These are phyloP conservation scores for Troides aeacus DNA, from an alignment of 2,888 invertebrate genomes.

Conservation along the genomic window DNA sequence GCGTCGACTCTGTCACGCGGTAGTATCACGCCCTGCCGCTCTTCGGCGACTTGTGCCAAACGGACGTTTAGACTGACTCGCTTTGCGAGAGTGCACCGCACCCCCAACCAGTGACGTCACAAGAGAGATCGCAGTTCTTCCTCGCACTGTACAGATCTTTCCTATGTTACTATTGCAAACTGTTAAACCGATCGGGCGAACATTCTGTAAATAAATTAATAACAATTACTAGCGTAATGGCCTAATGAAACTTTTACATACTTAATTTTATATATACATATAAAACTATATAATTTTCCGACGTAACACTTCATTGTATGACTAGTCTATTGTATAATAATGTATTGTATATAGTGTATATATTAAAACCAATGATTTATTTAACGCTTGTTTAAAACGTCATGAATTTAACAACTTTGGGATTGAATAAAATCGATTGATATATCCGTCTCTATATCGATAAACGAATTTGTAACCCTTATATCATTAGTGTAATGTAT, in stretches of 20 bases:
- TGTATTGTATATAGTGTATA: slow-evolving; percentile 64
- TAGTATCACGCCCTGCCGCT: slow-evolving; percentile 78
- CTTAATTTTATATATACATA: slow-evolving; percentile 13
- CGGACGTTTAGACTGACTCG: slow-evolving; percentile 69
- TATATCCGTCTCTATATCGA: slow-evolving; percentile 75
- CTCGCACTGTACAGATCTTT: slow-evolving; percentile 42
- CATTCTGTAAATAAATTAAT: neutral
- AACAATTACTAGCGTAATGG: slow-evolving; percentile 18
- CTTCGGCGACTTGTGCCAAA: slow-evolving; percentile 79
- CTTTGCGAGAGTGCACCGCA: slow-evolving; percentile 49
- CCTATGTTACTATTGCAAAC: slow-evolving; percentile 4
- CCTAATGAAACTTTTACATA: slow-evolving; percentile 26
- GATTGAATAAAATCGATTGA: slow-evolving; percentile 71
- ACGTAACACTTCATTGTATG: slow-evolving; percentile 13
- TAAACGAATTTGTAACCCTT: slow-evolving; percentile 74
- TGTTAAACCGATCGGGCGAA: neutral
- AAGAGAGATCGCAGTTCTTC: slow-evolving; percentile 62
- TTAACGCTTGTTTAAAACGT: slow-evolving; percentile 41
- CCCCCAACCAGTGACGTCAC: slow-evolving; percentile 32
- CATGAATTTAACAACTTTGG: slow-evolving; percentile 62
- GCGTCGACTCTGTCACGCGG: slow-evolving; percentile 73
- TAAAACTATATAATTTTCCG: slow-evolving; percentile 33
- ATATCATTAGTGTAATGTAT: slow-evolving; percentile 73
- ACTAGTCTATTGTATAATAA: slow-evolving; percentile 67
- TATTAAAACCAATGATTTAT: slow-evolving; percentile 39